These are phyloP conservation scores for Elachura formosa DNA, from an alignment of 2,113 vertebrate genomes.

Conservation along the genomic window DNA sequence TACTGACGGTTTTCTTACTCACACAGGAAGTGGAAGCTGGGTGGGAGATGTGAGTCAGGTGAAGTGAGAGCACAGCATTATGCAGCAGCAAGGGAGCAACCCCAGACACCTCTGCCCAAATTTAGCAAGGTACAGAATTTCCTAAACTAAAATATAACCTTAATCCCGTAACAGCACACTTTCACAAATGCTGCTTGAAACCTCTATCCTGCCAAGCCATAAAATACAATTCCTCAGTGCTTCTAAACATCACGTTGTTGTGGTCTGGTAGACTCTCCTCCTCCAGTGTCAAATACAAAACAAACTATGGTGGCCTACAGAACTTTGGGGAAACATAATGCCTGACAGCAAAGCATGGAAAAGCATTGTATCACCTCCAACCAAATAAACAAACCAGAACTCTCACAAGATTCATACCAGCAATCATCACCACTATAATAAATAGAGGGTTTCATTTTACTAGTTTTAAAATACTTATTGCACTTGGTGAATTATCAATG, in stretches of 20 bases:
- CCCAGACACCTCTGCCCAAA: neutral
- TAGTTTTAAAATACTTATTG: neutral
- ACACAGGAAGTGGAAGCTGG: neutral
- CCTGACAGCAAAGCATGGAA: neutral
- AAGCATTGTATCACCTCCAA: neutral
- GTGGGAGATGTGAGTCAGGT: neutral
- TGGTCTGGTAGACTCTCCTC: constrained; percentile 2
- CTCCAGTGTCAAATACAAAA: neutral
- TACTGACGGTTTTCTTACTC: neutral
- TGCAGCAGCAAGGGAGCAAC: neutral
- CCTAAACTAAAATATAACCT: neutral
- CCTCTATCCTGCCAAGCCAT: neutral
- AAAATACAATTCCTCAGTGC: neutral
- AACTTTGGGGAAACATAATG: neutral
- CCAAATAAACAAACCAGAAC: neutral
- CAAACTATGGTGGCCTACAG: neutral
- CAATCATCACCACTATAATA: neutral
- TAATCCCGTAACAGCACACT: neutral
- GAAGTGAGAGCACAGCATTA: neutral
- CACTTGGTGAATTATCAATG: neutral
- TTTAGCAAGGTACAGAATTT: neutral
- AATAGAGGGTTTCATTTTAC: neutral
- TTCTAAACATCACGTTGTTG: neutral
- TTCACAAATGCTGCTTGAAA: neutral
- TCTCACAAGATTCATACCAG: neutral